phyloP scores from a whole-genome alignment of 1,140 invertebrate genomes.

The Plutomurus gul region DNA sequence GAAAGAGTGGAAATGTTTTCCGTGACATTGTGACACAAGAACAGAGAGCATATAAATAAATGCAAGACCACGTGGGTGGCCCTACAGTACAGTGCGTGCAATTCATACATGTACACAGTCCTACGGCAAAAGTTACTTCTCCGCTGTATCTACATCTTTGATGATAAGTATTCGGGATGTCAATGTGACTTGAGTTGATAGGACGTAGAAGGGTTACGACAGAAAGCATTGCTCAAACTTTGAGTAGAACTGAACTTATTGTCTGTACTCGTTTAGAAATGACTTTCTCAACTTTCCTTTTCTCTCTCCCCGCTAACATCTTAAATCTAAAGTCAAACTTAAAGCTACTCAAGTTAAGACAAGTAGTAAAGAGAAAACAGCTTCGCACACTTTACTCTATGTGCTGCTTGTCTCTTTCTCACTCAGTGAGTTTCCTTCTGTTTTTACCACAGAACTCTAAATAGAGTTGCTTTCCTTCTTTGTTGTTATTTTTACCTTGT shows the following conservation, averaged over 20 bases:
- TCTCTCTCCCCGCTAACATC: neutral
- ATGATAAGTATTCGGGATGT: too few relatives aligned
- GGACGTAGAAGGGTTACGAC: neutral
- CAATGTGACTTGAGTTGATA: neutral
- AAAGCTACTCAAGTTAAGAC: neutral
- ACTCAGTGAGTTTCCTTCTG: neutral
- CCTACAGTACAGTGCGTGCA: too few relatives aligned
- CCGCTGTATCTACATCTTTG: too few relatives aligned
- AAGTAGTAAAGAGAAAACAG: neutral
- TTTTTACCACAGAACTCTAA: neutral
- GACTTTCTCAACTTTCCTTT: neutral
- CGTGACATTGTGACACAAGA: conserved; percentile 10
- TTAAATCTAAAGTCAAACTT: conserved; percentile 24
- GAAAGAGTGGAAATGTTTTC: conserved; percentile 7
- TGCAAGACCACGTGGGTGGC: neutral
- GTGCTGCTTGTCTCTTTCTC: too few relatives aligned
- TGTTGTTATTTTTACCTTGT: neutral
- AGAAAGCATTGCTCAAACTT: conserved; percentile 8
- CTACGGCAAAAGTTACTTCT: too few relatives aligned
- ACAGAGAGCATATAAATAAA: neutral
- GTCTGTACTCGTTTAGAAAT: neutral
- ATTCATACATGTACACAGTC: too few relatives aligned
- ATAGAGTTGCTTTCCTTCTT: neutral
- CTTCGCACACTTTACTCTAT: too few relatives aligned
- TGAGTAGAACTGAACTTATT: neutral